A percentile compares a stretch with the other conserved stretches of the same genome.
phyloP scores from a whole-genome alignment of 2,797 vertebrate genomes.

The Distichodus sexfasciatus region DNA sequence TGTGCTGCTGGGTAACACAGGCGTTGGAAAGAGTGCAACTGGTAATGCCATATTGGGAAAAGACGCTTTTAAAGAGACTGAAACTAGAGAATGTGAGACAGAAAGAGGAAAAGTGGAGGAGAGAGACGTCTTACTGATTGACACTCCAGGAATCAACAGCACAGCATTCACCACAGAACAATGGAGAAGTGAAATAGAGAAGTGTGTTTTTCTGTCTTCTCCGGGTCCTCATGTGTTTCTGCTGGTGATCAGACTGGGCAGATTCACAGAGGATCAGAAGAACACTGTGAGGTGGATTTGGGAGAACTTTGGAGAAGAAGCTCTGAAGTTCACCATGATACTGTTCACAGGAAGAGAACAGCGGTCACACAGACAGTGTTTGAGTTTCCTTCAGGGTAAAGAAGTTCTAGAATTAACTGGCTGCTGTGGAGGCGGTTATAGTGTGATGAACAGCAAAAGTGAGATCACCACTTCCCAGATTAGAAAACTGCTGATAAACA shows the following conservation, averaged over 20 bases:
- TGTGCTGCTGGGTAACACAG: constrained; percentile 32
- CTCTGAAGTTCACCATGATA: no score
- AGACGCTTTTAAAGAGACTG: neutral
- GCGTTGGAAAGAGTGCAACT: constrained; percentile 21
- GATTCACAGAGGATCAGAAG: neutral
- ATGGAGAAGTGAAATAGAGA: constrained; percentile 14
- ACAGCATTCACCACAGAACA: neutral
- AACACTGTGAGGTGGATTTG: neutral
- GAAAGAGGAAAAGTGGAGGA: constrained; percentile 9
- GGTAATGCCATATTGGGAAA: constrained; percentile 25
- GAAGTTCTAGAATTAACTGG: neutral
- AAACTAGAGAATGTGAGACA: neutral
- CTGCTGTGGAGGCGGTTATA: constrained; percentile 4
- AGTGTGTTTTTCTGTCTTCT: constrained; percentile 21
- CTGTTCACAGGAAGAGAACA: constrained; percentile 12
- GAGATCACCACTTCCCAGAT: neutral
- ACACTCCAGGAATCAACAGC: constrained; percentile 40
- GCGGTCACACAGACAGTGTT: neutral
- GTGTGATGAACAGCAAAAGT: neutral
- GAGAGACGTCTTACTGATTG: constrained; percentile 14
- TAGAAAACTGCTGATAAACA: constrained; percentile 9
- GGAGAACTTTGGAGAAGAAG: no score
- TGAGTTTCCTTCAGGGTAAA: neutral
- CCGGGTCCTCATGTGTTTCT: no score
- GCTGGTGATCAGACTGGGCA: no score